Evolutionary conservation across 2,797 vertebrate genomes (phyloP).

Genomic region (Pantherophis alleghaniensis): DNA sequence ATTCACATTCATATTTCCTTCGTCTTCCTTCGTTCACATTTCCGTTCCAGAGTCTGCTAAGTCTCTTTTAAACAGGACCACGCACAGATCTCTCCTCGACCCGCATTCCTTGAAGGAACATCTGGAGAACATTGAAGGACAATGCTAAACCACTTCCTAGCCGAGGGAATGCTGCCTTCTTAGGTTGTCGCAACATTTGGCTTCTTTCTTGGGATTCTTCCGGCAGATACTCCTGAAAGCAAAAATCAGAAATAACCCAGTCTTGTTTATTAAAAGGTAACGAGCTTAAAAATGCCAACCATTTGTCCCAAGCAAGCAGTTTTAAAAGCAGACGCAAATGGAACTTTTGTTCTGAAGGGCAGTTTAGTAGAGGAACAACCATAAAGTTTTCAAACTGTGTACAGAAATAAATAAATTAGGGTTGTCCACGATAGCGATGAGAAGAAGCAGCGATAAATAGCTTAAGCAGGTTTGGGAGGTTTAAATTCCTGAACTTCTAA

Average conservation of each 20-base stretch:
- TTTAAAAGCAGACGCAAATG: background rate
- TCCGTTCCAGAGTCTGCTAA: background rate
- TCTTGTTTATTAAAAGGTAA: slow-evolving; percentile 11
- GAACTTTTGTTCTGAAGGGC: background rate
- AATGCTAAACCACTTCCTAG: slow-evolving; percentile 53
- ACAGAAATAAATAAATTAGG: slow-evolving; percentile 32
- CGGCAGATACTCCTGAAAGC: slow-evolving; percentile 88
- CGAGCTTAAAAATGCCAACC: slow-evolving; percentile 8
- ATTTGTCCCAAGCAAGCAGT: slow-evolving; percentile 39
- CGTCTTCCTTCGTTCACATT: background rate
- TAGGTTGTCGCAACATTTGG: slow-evolving; percentile 82
- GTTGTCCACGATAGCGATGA: slow-evolving; percentile 9
- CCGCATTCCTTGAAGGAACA: slow-evolving; percentile 11
- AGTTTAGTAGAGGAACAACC: slow-evolving; percentile 9
- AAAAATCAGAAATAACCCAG: slow-evolving; percentile 44
- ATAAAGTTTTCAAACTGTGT: background rate
- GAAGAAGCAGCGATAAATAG: accelerated
- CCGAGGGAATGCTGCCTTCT: slow-evolving; percentile 80
- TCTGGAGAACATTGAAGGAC: slow-evolving; percentile 26
- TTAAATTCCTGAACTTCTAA: background rate
- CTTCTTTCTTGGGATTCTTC: slow-evolving; percentile 85
- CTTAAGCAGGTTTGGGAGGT: background rate
- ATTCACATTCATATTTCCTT: background rate
- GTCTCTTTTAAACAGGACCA: background rate
- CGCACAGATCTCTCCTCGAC: background rate